Evolutionary conservation across 1,140 invertebrate species (phyloP), one percentile per base, ranked within the genome.

Genomic region (Musca domestica): DNA sequence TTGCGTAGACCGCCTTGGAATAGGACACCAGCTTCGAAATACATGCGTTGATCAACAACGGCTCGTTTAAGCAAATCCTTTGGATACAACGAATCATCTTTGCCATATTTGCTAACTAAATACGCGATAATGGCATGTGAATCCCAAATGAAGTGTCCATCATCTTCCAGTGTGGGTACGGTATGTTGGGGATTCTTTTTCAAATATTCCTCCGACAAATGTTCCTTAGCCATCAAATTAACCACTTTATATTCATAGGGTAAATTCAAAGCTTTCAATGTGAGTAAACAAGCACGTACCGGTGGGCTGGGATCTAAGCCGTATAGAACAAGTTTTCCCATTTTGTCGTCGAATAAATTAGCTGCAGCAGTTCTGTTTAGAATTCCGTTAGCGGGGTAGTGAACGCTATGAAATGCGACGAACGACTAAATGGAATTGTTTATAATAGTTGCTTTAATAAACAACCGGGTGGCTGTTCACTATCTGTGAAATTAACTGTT

Each of bases 181-280:
- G 82, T 82, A 48, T 82, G 81, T 66, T 77, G 74, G 0, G 81
- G 81, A 69, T 83, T 83, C 58, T 74, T 78, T 67, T 80, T 74
- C 0, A 70, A 51, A 65, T 68, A 93, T 74, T 92, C 88, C 15
- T 89, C 87, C 61, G 84, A 87, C 22, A 87, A 75, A 64, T 91
- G 86, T 67, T 91, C 89, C 0, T 86, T 84, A 0, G 81, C 80
- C 69, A 86, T 72, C 0, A 92, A 76, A 75, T 92, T 85, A 0
- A 88, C 82, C 9, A 86, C 73, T 74, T 68, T 69, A 65, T 73
- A 75, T 41, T 82, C 80, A 19, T 85, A 72, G 25, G 85, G 76
- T 12, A 41, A 41, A 41, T 41, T 41, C 34, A 41, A 12, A 2
- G 77, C 78, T 52, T 82, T 82, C 7, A 83, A 75, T 10, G 80